A percentile compares a stretch with the other conserved stretches of the same genome.
Conservation (phyloP, 2,797 vertebrate species). For the Lepilemur ruficaudatus region DNA sequence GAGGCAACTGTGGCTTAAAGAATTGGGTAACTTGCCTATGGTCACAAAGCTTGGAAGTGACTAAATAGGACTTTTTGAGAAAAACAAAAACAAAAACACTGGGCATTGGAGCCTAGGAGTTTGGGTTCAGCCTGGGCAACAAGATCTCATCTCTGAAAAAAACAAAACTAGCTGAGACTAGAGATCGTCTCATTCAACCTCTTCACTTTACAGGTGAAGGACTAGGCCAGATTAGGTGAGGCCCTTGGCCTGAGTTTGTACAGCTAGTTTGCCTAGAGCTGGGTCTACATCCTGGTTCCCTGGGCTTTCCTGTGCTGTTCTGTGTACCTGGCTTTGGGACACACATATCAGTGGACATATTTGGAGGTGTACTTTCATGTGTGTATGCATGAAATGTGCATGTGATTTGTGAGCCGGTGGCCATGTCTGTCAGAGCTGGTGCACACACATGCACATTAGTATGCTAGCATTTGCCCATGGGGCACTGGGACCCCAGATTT, state of each 20-base stretch:
- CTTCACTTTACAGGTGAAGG: not conserved
- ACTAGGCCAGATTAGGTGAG: not conserved
- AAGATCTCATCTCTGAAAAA: not conserved
- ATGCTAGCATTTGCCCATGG: not conserved
- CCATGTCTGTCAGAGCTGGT: not conserved
- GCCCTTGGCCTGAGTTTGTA: not conserved
- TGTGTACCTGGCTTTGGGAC: not conserved
- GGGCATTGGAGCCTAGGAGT: not conserved
- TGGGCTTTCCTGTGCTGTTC: not conserved
- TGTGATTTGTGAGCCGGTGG: not conserved
- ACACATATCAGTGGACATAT: not conserved
- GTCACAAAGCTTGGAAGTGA: not conserved
- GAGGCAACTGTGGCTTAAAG: not conserved
- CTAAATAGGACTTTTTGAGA: not conserved
- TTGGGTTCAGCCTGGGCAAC: not conserved
- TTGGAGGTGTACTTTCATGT: not conserved
- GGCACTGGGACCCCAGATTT: not conserved
- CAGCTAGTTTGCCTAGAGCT: not conserved
- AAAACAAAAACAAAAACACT: too few relatives aligned
- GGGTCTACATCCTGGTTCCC: not conserved
- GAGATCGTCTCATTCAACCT: not conserved
- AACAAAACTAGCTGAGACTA: not conserved
- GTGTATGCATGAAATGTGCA: not conserved
- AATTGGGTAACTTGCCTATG: not conserved
- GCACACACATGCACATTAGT: accelerated